Base-by-base conservation (phyloP, 1,140 invertebrate species). In the Panagrolaimus sp. region DNA sequence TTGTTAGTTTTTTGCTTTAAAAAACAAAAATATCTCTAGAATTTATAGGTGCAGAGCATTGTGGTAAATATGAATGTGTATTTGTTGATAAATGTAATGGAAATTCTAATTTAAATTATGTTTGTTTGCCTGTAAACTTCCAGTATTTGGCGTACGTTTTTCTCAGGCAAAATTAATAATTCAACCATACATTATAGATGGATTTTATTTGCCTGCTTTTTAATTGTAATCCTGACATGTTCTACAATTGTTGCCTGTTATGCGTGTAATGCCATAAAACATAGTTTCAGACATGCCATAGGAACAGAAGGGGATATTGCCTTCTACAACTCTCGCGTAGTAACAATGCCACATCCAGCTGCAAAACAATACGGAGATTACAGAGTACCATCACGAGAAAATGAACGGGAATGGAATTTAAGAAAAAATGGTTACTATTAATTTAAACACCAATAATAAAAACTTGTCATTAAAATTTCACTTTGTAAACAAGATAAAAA, bases 191-290 rank as follows among this genome's bases (percentile, higher is more conserved):
- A n/a, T 72, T 70, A 16, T 43, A 75, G 74, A 23, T 77, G 74
- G 74, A 66, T 75, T 46, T 62, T 75, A 27, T 75, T 75, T 20
- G 66, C 63, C 16, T 46, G 61, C 31, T 75, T 76, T n/a, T 53
- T 75, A 2, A 14, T 73, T 0, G 65, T 76, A 20, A 70, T 75
- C 7, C 31, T 76, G 13, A 65, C 74, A 25, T 75, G 74, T 47
- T 77, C 74, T 9, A 31, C 65, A n/a, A 43, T 75, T 20, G 74
- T 75, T 20, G 74, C 65, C 7, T 75, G 73, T 63, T 75, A 73
- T 61, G 68, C 70, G 0, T 42, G 77, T 20, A 42, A 74, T 43
- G 74, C 66, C 23, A 75, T 75, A 38, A 65, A 74, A 20, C 27
- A n/a, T n/a, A 57, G 68, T 14, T 69, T 75, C 23, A 70, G 74